phyloP scores from a whole-genome alignment of 2,797 vertebrate species.

The Liasis olivaceus region DNA sequence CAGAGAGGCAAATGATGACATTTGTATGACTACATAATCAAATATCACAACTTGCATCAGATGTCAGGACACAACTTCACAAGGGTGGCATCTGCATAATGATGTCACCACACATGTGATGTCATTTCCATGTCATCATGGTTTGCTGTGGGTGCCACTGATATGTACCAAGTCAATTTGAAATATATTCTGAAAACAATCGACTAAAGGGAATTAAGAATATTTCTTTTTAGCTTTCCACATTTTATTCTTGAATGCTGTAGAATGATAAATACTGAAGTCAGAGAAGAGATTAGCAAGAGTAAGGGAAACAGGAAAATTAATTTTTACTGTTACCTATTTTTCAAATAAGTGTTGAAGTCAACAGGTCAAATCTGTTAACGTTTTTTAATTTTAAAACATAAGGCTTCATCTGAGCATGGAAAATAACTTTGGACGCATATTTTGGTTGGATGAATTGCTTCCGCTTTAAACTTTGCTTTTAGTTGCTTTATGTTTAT shows the following conservation, averaged over 20 bases:
- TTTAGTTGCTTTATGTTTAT: too few relatives aligned
- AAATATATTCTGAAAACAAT: neutral
- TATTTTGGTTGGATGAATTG: neutral
- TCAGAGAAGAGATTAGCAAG: neutral
- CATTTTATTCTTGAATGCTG: neutral
- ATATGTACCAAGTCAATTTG: neutral
- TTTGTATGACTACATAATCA: neutral
- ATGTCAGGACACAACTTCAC: neutral
- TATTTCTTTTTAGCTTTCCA: neutral
- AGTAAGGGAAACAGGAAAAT: neutral
- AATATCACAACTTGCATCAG: neutral
- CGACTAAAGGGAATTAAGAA: neutral
- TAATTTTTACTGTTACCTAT: neutral
- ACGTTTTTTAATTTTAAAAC: neutral
- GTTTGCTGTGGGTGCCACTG: neutral
- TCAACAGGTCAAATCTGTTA: neutral
- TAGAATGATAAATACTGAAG: neutral
- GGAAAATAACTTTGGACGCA: neutral
- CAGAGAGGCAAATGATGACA: neutral
- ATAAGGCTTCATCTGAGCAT: neutral
- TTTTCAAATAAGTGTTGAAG: neutral
- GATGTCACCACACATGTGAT: neutral
- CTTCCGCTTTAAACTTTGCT: too few relatives aligned
- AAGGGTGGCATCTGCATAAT: neutral
- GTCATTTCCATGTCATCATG: neutral